Evolutionary conservation across 2,113 vertebrate species (phyloP).

Genomic region (Mormoops blainvillei): DNA sequence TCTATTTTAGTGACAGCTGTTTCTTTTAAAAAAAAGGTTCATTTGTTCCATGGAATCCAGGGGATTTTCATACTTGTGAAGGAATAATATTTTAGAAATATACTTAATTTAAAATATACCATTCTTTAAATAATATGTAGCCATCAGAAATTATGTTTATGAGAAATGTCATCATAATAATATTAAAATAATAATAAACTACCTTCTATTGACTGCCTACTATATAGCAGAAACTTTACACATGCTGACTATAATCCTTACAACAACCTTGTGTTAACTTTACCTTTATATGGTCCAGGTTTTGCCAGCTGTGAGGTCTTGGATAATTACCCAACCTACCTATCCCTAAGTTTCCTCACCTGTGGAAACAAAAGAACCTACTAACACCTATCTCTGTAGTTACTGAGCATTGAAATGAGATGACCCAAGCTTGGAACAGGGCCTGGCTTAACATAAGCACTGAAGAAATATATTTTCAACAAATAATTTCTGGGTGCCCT

Average conservation of each 20-base stretch:
- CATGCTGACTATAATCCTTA: background rate
- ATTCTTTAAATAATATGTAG: background rate
- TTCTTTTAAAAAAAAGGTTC: background rate
- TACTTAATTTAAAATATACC: background rate
- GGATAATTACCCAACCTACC: background rate
- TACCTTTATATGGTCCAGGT: background rate
- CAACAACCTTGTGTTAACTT: background rate
- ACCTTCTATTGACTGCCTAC: background rate
- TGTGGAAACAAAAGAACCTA: background rate
- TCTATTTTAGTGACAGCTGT: background rate
- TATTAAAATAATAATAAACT: background rate
- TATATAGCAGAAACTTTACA: background rate
- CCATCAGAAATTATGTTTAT: background rate
- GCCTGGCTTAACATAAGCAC: background rate
- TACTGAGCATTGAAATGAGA: background rate
- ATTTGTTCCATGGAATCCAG: background rate
- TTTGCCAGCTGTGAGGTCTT: background rate
- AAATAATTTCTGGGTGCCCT: background rate
- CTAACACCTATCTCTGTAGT: background rate
- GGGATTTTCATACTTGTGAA: background rate
- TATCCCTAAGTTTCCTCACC: background rate
- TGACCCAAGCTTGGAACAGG: background rate
- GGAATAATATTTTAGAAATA: background rate
- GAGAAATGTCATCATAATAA: too few relatives aligned
- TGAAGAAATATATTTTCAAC: background rate